These are phyloP conservation scores for Diorhabda elongata DNA, from an alignment of 1,140 invertebrate species.

Conservation along the genomic window DNA sequence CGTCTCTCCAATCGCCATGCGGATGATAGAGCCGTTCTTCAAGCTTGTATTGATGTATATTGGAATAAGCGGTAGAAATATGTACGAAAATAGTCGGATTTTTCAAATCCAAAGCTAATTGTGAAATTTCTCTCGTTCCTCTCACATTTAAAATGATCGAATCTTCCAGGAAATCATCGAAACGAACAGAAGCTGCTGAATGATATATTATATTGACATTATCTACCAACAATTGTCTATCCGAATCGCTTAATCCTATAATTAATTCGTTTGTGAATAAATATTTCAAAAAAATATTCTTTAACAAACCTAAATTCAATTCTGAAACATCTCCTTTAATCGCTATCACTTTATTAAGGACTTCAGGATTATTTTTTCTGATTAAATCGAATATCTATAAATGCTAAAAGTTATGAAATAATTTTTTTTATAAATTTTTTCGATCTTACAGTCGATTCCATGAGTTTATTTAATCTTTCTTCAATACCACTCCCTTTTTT, in stretches of 20 bases:
- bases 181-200: conserved; percentile 86
- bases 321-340: conserved; percentile 72
- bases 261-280: not conserved
- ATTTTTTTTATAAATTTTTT: too few species aligned
- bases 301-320: conserved; percentile 52
- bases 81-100: conserved; percentile 65
- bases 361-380: conserved; percentile 50
- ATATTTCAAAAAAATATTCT: not conserved
- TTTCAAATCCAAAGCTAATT: conserved; percentile 55
- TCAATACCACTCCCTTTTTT: conserved; percentile 63
- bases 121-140: conserved; percentile 53
- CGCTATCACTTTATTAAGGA: conserved; percentile 66
- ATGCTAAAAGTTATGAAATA: too few species aligned
- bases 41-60: conserved; percentile 50
- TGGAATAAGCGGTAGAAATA: conserved; percentile 35
- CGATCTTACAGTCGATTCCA: conserved; percentile 56
- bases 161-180: conserved; percentile 68
- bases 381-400: conserved; percentile 52
- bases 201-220: conserved; percentile 85
- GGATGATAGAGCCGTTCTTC: conserved; percentile 78
- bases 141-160: conserved; percentile 54
- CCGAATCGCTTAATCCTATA: conserved; percentile 41
- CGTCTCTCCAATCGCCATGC: conserved; percentile 77
- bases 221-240: conserved; percentile 57
- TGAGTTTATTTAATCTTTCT: conserved; percentile 60